Percentiles rank a stretch among this genome's conserved stretches.
phyloP scores from a whole-genome alignment of 1,140 invertebrate species.

The Euura saliciscinereae region DNA sequence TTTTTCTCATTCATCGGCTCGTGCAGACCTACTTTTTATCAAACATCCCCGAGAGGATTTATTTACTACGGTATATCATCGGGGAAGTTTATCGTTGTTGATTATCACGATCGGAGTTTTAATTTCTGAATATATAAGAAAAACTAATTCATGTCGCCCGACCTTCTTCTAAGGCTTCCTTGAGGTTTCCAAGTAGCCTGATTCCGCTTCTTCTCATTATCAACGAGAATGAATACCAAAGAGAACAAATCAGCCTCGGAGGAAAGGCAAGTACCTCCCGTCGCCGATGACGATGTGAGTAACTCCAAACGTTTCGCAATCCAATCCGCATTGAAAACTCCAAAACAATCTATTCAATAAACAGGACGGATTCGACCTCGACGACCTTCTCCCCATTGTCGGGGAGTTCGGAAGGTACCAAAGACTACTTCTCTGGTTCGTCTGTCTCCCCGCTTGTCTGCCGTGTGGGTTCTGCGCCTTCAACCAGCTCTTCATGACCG shows the following conservation, averaged over 20 bases:
- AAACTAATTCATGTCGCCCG: conserved; percentile 31
- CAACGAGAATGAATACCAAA: not conserved
- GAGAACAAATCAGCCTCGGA: not conserved
- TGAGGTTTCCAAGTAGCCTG: conserved; percentile 24
- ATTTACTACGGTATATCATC: no score
- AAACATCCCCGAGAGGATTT: no score
- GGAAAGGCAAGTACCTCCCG: not conserved
- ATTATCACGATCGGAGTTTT: no score
- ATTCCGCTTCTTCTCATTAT: no score
- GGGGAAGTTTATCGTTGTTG: no score
- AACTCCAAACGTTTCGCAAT: not conserved
- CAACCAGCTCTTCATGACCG: conserved; percentile 88
- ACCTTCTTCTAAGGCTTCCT: conserved; percentile 45
- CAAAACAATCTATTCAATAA: not conserved
- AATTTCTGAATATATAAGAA: no score
- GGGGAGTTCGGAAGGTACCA: conserved; percentile 90
- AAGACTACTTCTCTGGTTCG: conserved; percentile 82
- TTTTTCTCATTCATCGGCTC: not conserved
- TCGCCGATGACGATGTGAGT: not conserved
- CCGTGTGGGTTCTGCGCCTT: conserved; percentile 90
- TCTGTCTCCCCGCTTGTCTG: conserved; percentile 85
- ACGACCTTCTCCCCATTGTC: conserved; percentile 82
- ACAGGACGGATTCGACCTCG: conserved; percentile 73
- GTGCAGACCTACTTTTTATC: no score
- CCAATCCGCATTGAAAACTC: no score